A percentile compares a stretch with the other conserved stretches of the same genome.
Conservation (phyloP, 1,140 invertebrate species). For the Hycleus cichorii region DNA sequence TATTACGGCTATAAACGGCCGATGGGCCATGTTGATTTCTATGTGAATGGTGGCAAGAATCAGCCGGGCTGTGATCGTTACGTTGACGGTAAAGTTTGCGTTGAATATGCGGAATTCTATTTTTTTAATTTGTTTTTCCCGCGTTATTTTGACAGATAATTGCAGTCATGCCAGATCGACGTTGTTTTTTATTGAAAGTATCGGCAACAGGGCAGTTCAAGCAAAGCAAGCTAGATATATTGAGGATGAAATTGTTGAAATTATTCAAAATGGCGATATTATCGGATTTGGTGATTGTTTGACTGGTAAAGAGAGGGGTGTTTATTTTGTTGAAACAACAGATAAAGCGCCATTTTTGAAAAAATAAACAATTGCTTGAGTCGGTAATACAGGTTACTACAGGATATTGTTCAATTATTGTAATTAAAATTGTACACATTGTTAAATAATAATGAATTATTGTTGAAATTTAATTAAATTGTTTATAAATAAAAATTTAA, state of each 20-base stretch:
- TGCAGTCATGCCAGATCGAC: conserved; percentile 24
- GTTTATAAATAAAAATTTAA: too few relatives aligned
- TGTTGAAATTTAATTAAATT: too few relatives aligned
- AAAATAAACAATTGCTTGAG: neutral
- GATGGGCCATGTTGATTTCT: conserved; percentile 66
- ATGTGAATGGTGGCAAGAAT: conserved; percentile 55
- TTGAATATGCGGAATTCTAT: neutral
- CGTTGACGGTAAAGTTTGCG: neutral
- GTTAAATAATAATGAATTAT: too few relatives aligned
- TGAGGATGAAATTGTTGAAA: conserved; percentile 12
- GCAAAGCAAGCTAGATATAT: conserved; percentile 30
- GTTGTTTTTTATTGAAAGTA: conserved; percentile 36
- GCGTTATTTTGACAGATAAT: conserved; percentile 20
- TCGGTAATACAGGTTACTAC: too few relatives aligned
- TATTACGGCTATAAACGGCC: conserved; percentile 45
- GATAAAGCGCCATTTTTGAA: neutral
- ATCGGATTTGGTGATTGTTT: neutral
- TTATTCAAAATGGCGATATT: conserved; percentile 17
- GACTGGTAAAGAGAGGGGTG: too few relatives aligned
- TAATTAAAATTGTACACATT: too few relatives aligned
- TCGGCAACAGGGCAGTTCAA: conserved; percentile 29
- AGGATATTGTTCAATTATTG: too few relatives aligned
- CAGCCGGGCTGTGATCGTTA: conserved; percentile 46
- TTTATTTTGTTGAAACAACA: too few relatives aligned
- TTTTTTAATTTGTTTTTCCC: neutral